phyloP scores from a whole-genome alignment of 92 coral and sea anemone genomes.

The Montipora capitata region DNA sequence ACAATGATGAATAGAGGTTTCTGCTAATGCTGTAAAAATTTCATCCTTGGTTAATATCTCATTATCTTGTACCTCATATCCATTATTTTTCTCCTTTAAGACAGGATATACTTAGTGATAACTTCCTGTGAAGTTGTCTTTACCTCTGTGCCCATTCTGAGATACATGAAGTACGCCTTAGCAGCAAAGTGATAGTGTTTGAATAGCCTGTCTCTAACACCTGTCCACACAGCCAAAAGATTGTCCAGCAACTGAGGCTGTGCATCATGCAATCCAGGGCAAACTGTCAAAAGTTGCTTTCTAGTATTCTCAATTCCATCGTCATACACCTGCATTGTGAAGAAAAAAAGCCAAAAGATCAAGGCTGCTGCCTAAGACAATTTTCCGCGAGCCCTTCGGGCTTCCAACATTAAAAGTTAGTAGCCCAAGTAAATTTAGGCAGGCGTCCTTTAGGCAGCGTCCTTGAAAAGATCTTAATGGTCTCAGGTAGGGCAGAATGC shows the following conservation, averaged over 20 bases:
- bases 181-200: slow-evolving; percentile 98
- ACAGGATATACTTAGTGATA: background rate
- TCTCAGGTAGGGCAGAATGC: too few relatives aligned
- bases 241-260: slow-evolving; percentile 80
- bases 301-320: slow-evolving; percentile 89
- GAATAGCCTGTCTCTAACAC: slow-evolving; percentile 92
- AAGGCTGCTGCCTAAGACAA: background rate
- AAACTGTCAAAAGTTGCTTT: slow-evolving; percentile 88
- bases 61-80: too few relatives aligned
- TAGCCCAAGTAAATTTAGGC: too few relatives aligned
- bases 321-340: slow-evolving; percentile 67
- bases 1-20: too few relatives aligned
- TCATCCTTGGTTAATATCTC: too few relatives aligned
- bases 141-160: slow-evolving; percentile 92
- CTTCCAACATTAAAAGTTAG: too few relatives aligned
- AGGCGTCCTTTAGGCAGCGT: too few relatives aligned
- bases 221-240: slow-evolving; percentile 92
- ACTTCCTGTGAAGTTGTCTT: background rate
- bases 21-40: too few relatives aligned
- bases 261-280: slow-evolving; percentile 85
- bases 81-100: too few relatives aligned
- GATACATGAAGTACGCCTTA: slow-evolving; percentile 97
- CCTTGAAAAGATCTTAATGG: too few relatives aligned
- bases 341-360: background rate
- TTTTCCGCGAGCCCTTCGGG: too few relatives aligned